Conservation (phyloP, 1,140 invertebrate genomes). For the Zaprionus inermis region DNA sequence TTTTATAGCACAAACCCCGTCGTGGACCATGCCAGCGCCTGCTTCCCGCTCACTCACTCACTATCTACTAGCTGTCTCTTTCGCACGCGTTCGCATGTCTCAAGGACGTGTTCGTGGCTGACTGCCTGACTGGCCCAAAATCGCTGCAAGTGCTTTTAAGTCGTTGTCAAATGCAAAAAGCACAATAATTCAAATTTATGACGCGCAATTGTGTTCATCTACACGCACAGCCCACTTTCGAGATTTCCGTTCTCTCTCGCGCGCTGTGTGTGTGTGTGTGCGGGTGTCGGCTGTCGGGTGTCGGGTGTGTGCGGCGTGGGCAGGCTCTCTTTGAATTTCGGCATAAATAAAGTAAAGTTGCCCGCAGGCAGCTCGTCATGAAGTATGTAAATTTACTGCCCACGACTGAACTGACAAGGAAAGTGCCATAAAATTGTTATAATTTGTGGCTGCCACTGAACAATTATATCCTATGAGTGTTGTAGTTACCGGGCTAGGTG, state of each 20-base stretch:
- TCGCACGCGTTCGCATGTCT: slow-evolving; percentile 54
- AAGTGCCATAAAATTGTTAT: slow-evolving; percentile 74
- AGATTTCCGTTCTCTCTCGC: slow-evolving; percentile 31
- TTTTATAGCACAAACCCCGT: slow-evolving; percentile 33
- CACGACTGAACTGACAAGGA: slow-evolving; percentile 48
- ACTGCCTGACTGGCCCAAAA: slow-evolving; percentile 70
- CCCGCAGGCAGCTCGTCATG: slow-evolving; percentile 70
- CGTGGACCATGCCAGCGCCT: neutral
- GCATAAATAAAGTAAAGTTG: slow-evolving; percentile 74
- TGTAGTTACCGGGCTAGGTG: slow-evolving; percentile 47
- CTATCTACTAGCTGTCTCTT: neutral
- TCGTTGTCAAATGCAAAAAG: slow-evolving; percentile 81
- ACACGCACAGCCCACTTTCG: slow-evolving; percentile 62
- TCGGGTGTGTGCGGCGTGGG: neutral
- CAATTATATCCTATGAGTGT: slow-evolving; percentile 63
- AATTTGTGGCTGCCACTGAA: slow-evolving; percentile 74
- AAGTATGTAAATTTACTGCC: slow-evolving; percentile 76
- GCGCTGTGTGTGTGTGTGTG: slow-evolving; percentile 3
- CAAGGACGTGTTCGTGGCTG: slow-evolving; percentile 73
- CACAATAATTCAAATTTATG: slow-evolving; percentile 82
- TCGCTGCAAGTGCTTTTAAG: slow-evolving; percentile 81
- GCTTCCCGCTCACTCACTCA: neutral
- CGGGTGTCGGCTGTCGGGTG: slow-evolving; percentile 1
- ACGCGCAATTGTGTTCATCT: slow-evolving; percentile 78
- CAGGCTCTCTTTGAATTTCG: slow-evolving; percentile 46